These are phyloP conservation scores for Dendrolimus punctatus DNA, from an alignment of 1,140 invertebrate genomes.

Conservation along the genomic window DNA sequence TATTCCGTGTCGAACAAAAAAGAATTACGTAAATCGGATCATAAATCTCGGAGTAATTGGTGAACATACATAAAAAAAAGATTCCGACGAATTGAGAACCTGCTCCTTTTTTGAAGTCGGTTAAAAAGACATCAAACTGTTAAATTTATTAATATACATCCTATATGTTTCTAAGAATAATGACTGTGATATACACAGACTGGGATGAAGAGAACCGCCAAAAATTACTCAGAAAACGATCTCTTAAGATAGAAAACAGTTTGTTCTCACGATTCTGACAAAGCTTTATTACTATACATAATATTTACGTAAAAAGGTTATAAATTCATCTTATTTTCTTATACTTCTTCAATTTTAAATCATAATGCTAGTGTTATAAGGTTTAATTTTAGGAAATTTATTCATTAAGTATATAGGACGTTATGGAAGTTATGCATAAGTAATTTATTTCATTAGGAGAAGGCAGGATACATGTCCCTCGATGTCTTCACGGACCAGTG, in stretches of 20 bases:
- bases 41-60: no score
- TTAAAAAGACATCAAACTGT: no score
- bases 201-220: no score
- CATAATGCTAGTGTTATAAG: neutral
- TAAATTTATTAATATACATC: no score
- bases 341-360: slow-evolving; percentile 10
- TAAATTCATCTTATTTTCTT: slow-evolving; percentile 18
- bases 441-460: slow-evolving; percentile 65
- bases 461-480: slow-evolving; percentile 64
- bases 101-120: no score
- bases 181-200: no score
- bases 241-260: slow-evolving; percentile 3
- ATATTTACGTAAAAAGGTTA: slow-evolving; percentile 14
- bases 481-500: slow-evolving; percentile 49
- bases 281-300: slow-evolving; percentile 6
- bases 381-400: slow-evolving; percentile 6
- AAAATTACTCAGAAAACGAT: no score
- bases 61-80: no score
- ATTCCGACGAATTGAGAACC: no score
- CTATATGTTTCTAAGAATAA: no score
- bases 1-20: no score
- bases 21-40: no score
- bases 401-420: slow-evolving; percentile 11
- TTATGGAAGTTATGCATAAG: slow-evolving; percentile 10
- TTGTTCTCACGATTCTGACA: slow-evolving; percentile 16